A percentile compares a stretch with the other conserved stretches of the same genome.
Conservation (phyloP, 2,113 vertebrate genomes). For the Toxotes chatareus region DNA sequence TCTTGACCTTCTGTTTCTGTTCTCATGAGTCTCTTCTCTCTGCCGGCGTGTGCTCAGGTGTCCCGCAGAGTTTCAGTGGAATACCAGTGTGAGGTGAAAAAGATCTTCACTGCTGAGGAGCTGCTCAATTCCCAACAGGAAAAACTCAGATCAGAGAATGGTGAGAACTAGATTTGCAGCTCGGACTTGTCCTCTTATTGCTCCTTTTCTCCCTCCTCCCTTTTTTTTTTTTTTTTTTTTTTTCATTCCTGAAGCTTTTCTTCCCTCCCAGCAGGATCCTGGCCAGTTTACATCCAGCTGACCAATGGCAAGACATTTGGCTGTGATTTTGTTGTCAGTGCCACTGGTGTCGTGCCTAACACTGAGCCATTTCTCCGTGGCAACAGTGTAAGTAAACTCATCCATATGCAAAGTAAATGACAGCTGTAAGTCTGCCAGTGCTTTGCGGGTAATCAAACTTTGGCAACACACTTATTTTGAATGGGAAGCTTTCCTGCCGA, state of each 20-base stretch:
- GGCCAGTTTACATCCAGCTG: slow-evolving; percentile 92
- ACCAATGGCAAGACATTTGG: slow-evolving; percentile 92
- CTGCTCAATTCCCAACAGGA: slow-evolving; percentile 77
- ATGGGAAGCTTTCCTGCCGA: neutral
- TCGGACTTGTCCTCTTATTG: slow-evolving; percentile 27
- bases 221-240: neutral
- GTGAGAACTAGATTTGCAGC: slow-evolving; percentile 64
- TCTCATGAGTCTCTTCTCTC: neutral
- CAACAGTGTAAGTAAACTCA: slow-evolving; percentile 87
- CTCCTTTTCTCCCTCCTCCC: slow-evolving; percentile 15
- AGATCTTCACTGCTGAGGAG: slow-evolving; percentile 87
- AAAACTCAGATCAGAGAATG: slow-evolving; percentile 57
- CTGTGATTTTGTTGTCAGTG: slow-evolving; percentile 95
- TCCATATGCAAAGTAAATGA: neutral
- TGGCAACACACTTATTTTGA: neutral
- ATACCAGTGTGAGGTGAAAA: slow-evolving; percentile 90
- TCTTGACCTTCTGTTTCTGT: slow-evolving; percentile 7
- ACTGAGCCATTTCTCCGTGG: slow-evolving; percentile 88
- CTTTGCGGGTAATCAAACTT: neutral
- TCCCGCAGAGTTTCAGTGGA: slow-evolving; percentile 90
- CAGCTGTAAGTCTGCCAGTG: neutral
- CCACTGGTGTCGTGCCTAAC: slow-evolving; percentile 94
- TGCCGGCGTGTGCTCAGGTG: slow-evolving; percentile 78
- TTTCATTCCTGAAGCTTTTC: slow-evolving; percentile 10
- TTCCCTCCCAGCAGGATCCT: slow-evolving; percentile 78